Conservation (phyloP, 2,888 invertebrate genomes). For the Desoria tigrina region DNA sequence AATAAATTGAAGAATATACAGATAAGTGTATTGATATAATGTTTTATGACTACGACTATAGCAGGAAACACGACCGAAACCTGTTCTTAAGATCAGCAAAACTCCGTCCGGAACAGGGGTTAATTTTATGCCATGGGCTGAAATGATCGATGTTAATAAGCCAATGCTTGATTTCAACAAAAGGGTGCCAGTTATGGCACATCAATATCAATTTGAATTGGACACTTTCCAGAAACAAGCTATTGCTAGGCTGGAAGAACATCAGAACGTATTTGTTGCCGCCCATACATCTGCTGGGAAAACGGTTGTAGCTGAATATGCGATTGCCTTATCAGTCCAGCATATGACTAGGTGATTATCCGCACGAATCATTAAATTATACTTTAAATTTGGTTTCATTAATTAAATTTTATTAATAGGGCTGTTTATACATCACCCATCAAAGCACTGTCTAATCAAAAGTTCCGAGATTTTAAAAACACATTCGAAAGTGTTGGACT, state of each 20-base stretch:
- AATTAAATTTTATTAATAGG: constrained; percentile 58
- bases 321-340: constrained; percentile 89
- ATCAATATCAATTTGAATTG: constrained; percentile 83
- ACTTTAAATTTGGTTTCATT: background rate
- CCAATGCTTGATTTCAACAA: constrained; percentile 80
- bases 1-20: background rate
- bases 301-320: constrained; percentile 99
- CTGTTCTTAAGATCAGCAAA: constrained; percentile 70
- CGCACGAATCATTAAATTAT: background rate
- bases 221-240: constrained; percentile 98
- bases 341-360: constrained; percentile 81
- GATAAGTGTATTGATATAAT: background rate
- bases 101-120: constrained; percentile 57
- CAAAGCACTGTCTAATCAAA: constrained; percentile 98
- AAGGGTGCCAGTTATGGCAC: constrained; percentile 79
- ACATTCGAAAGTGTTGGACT: constrained; percentile 90
- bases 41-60: too few relatives aligned
- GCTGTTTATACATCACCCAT: constrained; percentile 98
- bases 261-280: constrained; percentile 95
- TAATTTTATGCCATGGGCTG: constrained; percentile 78
- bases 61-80: constrained; percentile 56
- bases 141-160: constrained; percentile 77
- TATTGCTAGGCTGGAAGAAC: constrained; percentile 87
- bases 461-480: constrained; percentile 93
- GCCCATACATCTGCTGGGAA: constrained; percentile 99